These are phyloP conservation scores for Eupithecia subumbrata DNA, from an alignment of 2,888 invertebrate species.

Conservation along the genomic window DNA sequence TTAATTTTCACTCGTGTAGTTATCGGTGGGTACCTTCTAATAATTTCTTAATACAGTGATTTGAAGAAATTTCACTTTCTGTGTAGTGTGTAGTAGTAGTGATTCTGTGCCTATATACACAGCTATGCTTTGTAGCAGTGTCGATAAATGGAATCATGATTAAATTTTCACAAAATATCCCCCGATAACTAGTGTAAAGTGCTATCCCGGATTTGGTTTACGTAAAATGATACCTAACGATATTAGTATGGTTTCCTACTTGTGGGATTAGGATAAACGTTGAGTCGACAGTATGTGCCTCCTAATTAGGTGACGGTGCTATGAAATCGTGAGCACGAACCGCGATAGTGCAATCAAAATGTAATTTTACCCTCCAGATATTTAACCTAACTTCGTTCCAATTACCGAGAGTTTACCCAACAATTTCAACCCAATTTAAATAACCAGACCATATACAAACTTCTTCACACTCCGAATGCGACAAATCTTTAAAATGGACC, in stretches of 20 bases:
- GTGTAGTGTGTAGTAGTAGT: too few relatives aligned
- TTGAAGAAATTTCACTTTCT: too few relatives aligned
- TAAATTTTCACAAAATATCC: neutral
- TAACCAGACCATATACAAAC: neutral
- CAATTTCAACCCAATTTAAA: conserved; percentile 7
- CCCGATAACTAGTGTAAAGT: neutral
- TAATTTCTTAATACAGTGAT: too few relatives aligned
- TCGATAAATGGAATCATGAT: neutral
- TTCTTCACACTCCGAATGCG: neutral
- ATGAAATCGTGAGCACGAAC: conserved; percentile 12
- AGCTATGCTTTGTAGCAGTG: neutral
- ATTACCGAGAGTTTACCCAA: conserved; percentile 1
- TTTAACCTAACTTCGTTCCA: conserved; percentile 20
- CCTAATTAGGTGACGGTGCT: conserved; percentile 33
- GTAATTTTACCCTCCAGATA: conserved; percentile 24
- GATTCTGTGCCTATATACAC: too few relatives aligned
- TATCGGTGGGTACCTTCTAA: neutral
- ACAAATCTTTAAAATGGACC: neutral
- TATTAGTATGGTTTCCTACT: conserved; percentile 56
- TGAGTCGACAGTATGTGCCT: conserved; percentile 41
- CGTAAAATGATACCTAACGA: conserved; percentile 50
- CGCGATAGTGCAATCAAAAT: conserved; percentile 26
- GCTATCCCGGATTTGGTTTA: conserved; percentile 38
- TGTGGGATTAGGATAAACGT: conserved; percentile 53
- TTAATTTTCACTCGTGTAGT: neutral